A percentile compares a stretch with the other conserved stretches of the same genome.
Evolutionary conservation across 1,140 invertebrate genomes (phyloP).

Genomic region (Odontomachus brunneus): DNA sequence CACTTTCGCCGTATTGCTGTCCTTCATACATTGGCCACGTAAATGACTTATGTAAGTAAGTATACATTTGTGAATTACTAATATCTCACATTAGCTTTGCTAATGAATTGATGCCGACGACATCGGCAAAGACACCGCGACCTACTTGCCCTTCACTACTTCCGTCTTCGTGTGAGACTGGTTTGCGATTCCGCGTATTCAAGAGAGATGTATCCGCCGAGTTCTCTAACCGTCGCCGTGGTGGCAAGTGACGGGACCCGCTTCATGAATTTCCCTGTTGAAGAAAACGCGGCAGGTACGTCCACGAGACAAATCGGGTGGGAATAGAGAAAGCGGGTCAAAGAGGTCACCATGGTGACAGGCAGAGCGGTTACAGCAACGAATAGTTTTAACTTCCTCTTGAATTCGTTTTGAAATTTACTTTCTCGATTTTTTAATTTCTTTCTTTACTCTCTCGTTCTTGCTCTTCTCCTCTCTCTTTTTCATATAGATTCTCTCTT

Average conservation of each 20-base stretch:
- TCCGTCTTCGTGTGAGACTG: constrained; percentile 32
- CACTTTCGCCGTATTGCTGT: constrained; percentile 30
- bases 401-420: constrained; percentile 57
- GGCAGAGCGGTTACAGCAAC: constrained; percentile 52
- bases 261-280: constrained; percentile 80
- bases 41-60: constrained; percentile 42
- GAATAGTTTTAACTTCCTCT: constrained; percentile 64
- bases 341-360: constrained; percentile 80
- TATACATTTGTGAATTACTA: constrained; percentile 15
- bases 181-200: constrained; percentile 21
- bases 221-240: background rate
- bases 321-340: constrained; percentile 85
- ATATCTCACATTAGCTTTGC: constrained; percentile 33
- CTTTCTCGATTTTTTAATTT: constrained; percentile 46
- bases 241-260: constrained; percentile 63
- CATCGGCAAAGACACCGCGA: background rate
- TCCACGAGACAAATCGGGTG: constrained; percentile 82
- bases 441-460: background rate
- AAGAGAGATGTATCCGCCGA: constrained; percentile 37
- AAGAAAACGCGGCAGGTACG: constrained; percentile 79
- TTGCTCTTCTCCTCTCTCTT: constrained; percentile 28
- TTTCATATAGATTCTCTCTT: background rate
- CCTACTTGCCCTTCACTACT: constrained; percentile 26
- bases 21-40: background rate
- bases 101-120: constrained; percentile 35